Base-by-base conservation (phyloP, 2,113 vertebrate genomes). In the Dendrocopos noguchii region DNA sequence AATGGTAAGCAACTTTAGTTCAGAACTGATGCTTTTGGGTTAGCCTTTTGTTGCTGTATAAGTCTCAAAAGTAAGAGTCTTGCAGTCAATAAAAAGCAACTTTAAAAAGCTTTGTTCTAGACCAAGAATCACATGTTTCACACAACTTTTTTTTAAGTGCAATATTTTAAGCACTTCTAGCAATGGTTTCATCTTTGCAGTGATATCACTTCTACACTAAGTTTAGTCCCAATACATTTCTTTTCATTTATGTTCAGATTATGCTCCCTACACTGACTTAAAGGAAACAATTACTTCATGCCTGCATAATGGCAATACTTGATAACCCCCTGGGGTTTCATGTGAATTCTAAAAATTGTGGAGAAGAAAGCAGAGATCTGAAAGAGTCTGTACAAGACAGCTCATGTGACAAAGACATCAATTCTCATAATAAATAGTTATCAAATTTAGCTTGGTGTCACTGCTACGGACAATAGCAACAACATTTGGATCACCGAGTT, bases 281-380 rank as follows among this genome's bases (percentile, higher is more conserved):
- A 78, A 86, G 61, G 68, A 86, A 85, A 78, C 39, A 91, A 64
- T 59, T 90, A 78, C 82, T 91, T 83, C 29, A 80, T 61, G 61
- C 31, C 57, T 78, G 47, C 76, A 75, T 47, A 83, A 33, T 61
- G 66, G 44, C 16, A 83, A 60, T n/a, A 84, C 44, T 72, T 7
- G 5, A 94, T 94, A 88, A 72, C 7, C 50, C 31, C 60, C 68
- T 61, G 29, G 33, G 31, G 39, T 53, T 91, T 91, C 36, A 57
- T 8, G 22, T 52, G 77, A 93, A 89, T 64, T 74, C 47, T 68
- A 91, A 59, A 55, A 33, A 85, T 28, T n/a, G 66, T 0, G 12
- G 39, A 86, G 65, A 75, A 84, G 80, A 84, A 65, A 67, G 84
- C 3, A 72, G 19, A 74, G 36, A 21, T 47, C 53, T 84, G 70